Percentiles rank a stretch among this genome's conserved stretches.
Conservation (phyloP, 2,113 vertebrate genomes). For the Myiozetetes cayanensis region DNA sequence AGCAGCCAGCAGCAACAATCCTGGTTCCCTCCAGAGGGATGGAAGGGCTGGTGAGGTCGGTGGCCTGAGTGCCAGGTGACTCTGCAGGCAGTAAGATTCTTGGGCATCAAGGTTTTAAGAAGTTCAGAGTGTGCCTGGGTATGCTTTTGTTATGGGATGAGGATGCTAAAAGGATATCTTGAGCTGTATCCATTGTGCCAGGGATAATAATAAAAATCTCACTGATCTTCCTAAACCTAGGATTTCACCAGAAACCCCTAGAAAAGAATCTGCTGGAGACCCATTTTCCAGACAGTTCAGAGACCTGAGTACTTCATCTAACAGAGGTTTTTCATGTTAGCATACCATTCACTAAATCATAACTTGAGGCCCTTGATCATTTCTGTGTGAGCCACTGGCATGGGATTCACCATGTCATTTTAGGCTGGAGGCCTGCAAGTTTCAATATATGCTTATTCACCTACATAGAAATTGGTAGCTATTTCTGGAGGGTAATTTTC, state of each 20-base stretch:
- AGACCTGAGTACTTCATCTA: neutral
- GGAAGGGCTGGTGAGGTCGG: neutral
- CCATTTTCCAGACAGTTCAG: neutral
- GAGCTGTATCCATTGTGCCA: neutral
- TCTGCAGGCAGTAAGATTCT: neutral
- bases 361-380: neutral
- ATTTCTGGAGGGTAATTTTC: neutral
- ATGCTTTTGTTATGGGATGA: neutral
- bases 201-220: neutral
- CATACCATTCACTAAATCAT: neutral
- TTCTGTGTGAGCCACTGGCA: neutral
- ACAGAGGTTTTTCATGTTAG: neutral
- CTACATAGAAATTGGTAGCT: rapidly evolving
- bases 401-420: neutral
- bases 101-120: rapidly evolving
- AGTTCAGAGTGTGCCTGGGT: neutral
- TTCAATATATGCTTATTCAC: neutral
- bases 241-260: neutral
- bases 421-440: neutral
- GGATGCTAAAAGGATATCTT: neutral
- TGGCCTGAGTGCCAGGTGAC: neutral
- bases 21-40: neutral
- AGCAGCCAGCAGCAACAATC: neutral
- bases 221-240: neutral
- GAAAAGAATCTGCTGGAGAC: neutral